A percentile compares a stretch with the other conserved stretches of the same genome.
These are phyloP conservation scores for Epinephelus coioides DNA, from an alignment of 2,797 vertebrate species.

Conservation along the genomic window DNA sequence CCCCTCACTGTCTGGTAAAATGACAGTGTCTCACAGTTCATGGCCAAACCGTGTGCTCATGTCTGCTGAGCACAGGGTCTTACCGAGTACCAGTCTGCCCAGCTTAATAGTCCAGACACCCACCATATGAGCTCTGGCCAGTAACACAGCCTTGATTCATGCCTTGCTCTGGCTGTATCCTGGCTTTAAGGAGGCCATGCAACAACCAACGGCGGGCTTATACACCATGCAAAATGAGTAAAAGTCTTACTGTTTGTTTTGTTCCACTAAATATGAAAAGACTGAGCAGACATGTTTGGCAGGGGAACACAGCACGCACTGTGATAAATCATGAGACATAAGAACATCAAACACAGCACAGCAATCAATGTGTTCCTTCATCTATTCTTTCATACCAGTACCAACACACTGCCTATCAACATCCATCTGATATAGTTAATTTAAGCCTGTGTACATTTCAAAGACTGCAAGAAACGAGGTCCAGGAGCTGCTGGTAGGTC, in stretches of 20 bases:
- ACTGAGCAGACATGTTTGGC: conserved; percentile 32
- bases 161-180: conserved; percentile 31
- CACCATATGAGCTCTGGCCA: conserved; percentile 37
- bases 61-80: conserved; percentile 61
- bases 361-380: neutral
- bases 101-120: conserved; percentile 60
- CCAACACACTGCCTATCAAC: neutral
- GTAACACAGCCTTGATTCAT: conserved; percentile 38
- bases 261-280: conserved; percentile 25
- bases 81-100: conserved; percentile 46
- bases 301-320: conserved; percentile 23
- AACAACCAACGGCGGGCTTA: conserved; percentile 28
- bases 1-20: conserved; percentile 49
- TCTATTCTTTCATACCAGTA: neutral
- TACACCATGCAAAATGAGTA: conserved; percentile 4
- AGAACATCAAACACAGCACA: conserved; percentile 25
- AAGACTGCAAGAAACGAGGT: neutral
- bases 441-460: neutral
- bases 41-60: conserved; percentile 57
- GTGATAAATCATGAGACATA: conserved; percentile 29
- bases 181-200: conserved; percentile 27
- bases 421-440: neutral
- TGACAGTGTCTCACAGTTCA: conserved; percentile 53
- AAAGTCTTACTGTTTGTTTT: conserved; percentile 29
- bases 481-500: neutral